Evolutionary conservation across 2,888 invertebrate genomes (phyloP), one percentile per base, ranked within the genome.

Genomic region (Drosophila histrio): DNA sequence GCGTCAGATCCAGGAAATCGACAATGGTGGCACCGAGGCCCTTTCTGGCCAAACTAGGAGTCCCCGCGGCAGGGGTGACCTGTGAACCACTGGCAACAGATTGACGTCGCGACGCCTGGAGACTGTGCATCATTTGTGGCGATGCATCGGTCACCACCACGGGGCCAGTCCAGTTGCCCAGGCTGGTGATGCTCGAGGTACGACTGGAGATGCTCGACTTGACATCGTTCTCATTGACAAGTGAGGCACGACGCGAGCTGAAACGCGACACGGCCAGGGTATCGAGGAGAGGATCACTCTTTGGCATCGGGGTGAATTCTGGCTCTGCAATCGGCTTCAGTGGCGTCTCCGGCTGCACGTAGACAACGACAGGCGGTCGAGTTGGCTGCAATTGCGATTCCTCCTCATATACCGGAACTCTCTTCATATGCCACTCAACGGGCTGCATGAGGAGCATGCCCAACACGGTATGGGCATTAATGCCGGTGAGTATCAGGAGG

Each of bases 401-500:
- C 32, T 58, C 52, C 11, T 43, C 54, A 1, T 77, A 19, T 1
- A 81, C 13, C 0, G 77, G 70, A 89, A 93, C 76, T 90, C 92
- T 92, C 2, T 93, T 92, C 92, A 94, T 92, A 85, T 96, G 95
- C 95, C 95, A 95, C 87, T 95, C 94, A 0, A 95, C 94, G 0
- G 96, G 96, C 78, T 95, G 95, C 94, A 96, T 94, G 36, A 95
- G 92, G 41, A 94, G 82, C 94, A 95, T 95, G 1, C 95, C 96
- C 26, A 94, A 93, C 19, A 96, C 91, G 15, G 94, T 92, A 86
- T 96, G 94, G 11, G 95, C 90, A 81, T 95, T 95, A 28, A 96
- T 88, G 0, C 94, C 96, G 67, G 95, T 94, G 11, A 95, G 91
- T 28, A 96, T 89, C 6, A 94, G 93, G 2, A 95, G 92, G 11